phyloP scores from a whole-genome alignment of 1,140 invertebrate genomes.

The Hylyphantes graminicola region DNA sequence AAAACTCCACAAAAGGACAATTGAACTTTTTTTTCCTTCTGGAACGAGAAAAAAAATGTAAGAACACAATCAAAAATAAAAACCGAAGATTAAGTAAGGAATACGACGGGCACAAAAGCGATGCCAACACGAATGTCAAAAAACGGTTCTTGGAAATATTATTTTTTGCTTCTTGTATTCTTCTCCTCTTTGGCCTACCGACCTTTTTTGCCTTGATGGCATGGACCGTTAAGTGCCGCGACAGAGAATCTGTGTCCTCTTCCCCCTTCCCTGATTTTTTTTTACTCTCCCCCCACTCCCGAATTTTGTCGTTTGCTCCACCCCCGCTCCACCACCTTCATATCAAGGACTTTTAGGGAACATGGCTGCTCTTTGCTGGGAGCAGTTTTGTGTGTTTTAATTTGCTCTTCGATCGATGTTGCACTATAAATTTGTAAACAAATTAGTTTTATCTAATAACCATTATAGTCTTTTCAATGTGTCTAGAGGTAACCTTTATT shows the following conservation, averaged over 20 bases:
- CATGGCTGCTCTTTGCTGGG: too few relatives aligned
- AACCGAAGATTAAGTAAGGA: constrained; percentile 48
- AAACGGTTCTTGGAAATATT: constrained; percentile 51
- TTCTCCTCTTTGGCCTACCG: constrained; percentile 24
- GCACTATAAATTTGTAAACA: too few relatives aligned
- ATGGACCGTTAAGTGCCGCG: constrained; percentile 44
- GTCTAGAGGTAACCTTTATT: too few relatives aligned
- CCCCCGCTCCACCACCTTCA: too few relatives aligned
- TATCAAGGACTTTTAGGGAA: too few relatives aligned
- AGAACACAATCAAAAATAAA: neutral
- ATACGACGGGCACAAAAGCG: constrained; percentile 32
- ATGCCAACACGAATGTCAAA: constrained; percentile 43
- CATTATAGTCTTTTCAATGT: too few relatives aligned
- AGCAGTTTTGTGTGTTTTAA: too few relatives aligned
- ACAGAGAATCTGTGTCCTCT: constrained; percentile 13
- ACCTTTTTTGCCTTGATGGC: constrained; percentile 35
- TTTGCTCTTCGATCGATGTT: too few relatives aligned
- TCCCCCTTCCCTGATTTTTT: neutral
- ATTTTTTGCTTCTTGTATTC: constrained; percentile 12
- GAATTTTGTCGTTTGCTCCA: too few relatives aligned
- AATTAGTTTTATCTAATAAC: too few relatives aligned
- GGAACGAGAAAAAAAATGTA: neutral
- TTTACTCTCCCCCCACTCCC: neutral
- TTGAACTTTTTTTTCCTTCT: neutral
- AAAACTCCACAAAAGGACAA: constrained; percentile 17